These are phyloP conservation scores for Columba livia DNA, from an alignment of 2,113 vertebrate genomes.

Conservation along the genomic window DNA sequence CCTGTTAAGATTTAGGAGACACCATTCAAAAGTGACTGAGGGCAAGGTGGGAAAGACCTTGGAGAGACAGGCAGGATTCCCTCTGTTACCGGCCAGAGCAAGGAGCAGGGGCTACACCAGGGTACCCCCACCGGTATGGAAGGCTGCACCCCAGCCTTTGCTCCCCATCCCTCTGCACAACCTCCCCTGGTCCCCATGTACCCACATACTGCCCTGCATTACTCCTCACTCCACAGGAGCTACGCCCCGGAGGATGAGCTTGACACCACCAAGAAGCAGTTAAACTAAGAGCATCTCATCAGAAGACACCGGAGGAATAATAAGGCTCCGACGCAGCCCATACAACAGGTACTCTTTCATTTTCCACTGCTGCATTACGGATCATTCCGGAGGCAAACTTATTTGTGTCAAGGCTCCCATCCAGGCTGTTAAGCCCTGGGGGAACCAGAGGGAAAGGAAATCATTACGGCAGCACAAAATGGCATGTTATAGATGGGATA, in stretches of 20 bases:
- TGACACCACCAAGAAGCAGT: not conserved
- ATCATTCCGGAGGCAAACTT: not conserved
- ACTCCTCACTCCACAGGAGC: not conserved
- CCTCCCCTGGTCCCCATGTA: rapidly evolving
- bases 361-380: not conserved
- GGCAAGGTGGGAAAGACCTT: not conserved
- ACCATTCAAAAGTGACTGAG: not conserved
- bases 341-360: slow-evolving; percentile 1
- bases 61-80: not conserved
- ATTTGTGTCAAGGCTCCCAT: not conserved
- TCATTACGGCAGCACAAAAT: slow-evolving; percentile 7
- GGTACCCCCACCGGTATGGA: not conserved
- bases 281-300: not conserved
- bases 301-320: not conserved
- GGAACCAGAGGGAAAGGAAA: not conserved
- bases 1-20: not conserved
- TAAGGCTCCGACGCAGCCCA: not conserved
- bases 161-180: not conserved
- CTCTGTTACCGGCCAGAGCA: not conserved
- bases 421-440: not conserved
- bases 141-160: not conserved
- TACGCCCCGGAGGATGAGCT: rapidly evolving
- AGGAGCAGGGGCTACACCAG: not conserved
- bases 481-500: not conserved
- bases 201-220: rapidly evolving